A percentile compares a stretch with the other conserved stretches of the same genome.
phyloP scores from a whole-genome alignment of 1,140 invertebrate species.

The Zaprionus ghesquierei region DNA sequence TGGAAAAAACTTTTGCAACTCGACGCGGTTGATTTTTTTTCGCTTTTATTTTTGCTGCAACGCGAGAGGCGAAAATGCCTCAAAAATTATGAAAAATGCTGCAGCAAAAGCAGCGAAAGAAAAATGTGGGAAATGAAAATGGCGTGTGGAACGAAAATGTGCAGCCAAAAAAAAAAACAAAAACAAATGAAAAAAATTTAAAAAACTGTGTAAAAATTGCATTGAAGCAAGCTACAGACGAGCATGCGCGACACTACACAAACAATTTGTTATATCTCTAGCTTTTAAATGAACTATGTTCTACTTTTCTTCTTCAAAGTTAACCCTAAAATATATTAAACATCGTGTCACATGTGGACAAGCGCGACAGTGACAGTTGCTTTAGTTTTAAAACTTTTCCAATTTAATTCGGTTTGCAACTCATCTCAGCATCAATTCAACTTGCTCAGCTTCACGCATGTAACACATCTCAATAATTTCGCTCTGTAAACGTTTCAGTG shows the following conservation, averaged over 20 bases:
- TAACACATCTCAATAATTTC: neutral
- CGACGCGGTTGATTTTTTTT: too few relatives aligned
- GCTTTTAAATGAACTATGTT: too few relatives aligned
- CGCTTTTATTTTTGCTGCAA: neutral
- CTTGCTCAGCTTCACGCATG: constrained; percentile 1
- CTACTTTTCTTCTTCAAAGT: too few relatives aligned
- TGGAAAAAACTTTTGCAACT: constrained; percentile 58
- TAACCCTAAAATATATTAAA: too few relatives aligned
- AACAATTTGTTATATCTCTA: too few relatives aligned
- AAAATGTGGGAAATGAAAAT: constrained; percentile 58
- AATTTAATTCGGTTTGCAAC: constrained; percentile 6
- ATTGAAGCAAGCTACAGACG: too few relatives aligned
- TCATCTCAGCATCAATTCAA: constrained; percentile 4
- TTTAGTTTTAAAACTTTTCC: constrained; percentile 17
- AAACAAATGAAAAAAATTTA: constrained; percentile 31
- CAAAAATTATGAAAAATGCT: constrained; percentile 79
- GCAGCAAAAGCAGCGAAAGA: constrained; percentile 52
- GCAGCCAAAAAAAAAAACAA: constrained; percentile 36
- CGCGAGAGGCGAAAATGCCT: constrained; percentile 65
- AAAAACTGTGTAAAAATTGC: constrained; percentile 64
- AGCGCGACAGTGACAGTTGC: neutral
- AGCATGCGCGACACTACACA: too few relatives aligned
- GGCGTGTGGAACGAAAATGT: constrained; percentile 78
- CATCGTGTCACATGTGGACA: neutral
- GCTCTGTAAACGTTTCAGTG: neutral